Conservation (phyloP, 2,888 invertebrate genomes). For the Ditylenchus weischeri region DNA sequence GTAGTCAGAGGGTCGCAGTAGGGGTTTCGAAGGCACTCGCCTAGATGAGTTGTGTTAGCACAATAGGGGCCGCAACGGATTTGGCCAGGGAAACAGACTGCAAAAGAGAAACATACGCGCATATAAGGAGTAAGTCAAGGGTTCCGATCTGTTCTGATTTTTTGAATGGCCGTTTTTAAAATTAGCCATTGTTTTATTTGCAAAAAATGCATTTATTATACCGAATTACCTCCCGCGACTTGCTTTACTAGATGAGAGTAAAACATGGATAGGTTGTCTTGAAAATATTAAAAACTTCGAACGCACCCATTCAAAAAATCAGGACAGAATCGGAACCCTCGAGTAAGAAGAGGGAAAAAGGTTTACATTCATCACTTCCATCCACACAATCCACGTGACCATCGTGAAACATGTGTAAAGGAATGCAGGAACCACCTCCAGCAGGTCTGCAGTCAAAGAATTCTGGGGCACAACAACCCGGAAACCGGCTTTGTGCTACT, state of each 20-base stretch:
- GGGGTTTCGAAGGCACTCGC: constrained; percentile 50
- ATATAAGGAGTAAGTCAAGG: no score
- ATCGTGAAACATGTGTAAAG: constrained; percentile 49
- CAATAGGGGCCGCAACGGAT: constrained; percentile 53
- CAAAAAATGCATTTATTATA: no score
- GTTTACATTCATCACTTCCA: constrained; percentile 55
- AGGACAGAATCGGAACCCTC: no score
- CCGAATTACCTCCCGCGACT: no score
- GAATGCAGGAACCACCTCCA: constrained; percentile 47
- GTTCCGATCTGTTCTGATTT: no score
- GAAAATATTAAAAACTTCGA: no score
- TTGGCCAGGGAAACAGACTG: constrained; percentile 55
- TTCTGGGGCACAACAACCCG: constrained; percentile 49
- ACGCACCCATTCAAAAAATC: no score
- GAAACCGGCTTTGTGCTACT: constrained; percentile 51
- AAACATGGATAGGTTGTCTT: no score
- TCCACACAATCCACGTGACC: constrained; percentile 53
- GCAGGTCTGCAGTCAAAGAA: constrained; percentile 51
- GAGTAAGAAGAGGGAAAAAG: not conserved
- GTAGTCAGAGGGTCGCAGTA: constrained; percentile 11
- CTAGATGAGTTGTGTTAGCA: constrained; percentile 45
- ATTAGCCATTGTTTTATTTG: no score
- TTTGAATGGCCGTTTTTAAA: no score
- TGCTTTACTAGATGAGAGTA: no score
- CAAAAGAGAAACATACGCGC: constrained; percentile 9